phyloP scores from a whole-genome alignment of 1,140 invertebrate genomes.

The Trichonephila inaurata region DNA sequence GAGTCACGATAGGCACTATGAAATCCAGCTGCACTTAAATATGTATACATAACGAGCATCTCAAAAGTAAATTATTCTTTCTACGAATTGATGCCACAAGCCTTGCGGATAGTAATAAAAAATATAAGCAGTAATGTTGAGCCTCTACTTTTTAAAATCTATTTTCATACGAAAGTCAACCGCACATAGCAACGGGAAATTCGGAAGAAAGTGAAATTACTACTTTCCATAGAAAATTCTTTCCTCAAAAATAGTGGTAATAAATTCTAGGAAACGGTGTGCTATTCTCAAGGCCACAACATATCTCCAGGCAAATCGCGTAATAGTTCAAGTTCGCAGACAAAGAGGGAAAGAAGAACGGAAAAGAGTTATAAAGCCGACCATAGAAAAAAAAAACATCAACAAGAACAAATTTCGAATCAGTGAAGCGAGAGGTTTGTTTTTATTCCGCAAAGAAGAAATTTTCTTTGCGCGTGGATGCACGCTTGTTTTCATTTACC shows the following conservation, averaged over 20 bases:
- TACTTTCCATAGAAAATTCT: slow-evolving; percentile 8
- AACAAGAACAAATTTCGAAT: slow-evolving; percentile 2
- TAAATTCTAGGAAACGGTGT: slow-evolving; percentile 25
- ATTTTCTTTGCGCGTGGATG: not conserved
- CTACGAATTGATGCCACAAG: too few relatives aligned
- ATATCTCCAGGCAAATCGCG: slow-evolving; percentile 4
- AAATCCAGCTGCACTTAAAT: too few relatives aligned
- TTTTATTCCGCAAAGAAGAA: not conserved
- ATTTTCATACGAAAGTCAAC: too few relatives aligned
- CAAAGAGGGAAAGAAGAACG: not conserved
- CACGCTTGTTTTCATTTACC: not conserved
- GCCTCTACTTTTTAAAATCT: too few relatives aligned
- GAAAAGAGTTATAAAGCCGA: not conserved
- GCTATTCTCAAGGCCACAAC: slow-evolving; percentile 14
- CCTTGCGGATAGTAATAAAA: too few relatives aligned
- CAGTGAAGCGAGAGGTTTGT: not conserved
- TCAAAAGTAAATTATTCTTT: too few relatives aligned
- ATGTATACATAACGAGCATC: too few relatives aligned
- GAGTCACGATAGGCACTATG: too few relatives aligned
- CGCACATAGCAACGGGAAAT: not conserved
- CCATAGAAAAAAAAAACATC: not conserved
- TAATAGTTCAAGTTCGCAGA: slow-evolving; percentile 49
- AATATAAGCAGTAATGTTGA: too few relatives aligned
- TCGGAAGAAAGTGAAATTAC: not conserved
- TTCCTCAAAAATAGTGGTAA: slow-evolving; percentile 24